phyloP scores from a whole-genome alignment of 2,888 invertebrate genomes.

The Eilema depressum region DNA sequence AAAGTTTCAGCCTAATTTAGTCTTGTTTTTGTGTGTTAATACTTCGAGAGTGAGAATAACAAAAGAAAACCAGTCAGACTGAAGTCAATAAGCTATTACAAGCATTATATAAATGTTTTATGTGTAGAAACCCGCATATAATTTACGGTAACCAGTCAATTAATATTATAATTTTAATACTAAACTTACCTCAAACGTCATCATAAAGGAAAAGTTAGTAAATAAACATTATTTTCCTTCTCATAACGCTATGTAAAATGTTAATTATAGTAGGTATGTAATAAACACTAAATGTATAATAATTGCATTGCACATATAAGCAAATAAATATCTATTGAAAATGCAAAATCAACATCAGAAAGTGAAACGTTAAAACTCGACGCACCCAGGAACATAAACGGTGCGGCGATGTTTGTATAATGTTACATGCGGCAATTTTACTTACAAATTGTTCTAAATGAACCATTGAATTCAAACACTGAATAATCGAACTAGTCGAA shows the following conservation, averaged over 20 bases:
- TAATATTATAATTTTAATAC: neutral
- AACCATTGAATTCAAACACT: neutral
- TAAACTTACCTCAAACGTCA: neutral
- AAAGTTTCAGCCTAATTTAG: neutral
- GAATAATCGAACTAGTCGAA: constrained; percentile 3
- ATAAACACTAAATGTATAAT: neutral
- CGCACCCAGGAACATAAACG: constrained; percentile 8
- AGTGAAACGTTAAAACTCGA: constrained; percentile 7
- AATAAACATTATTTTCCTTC: constrained; percentile 4
- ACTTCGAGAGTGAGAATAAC: neutral
- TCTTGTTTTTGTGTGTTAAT: neutral
- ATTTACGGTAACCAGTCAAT: neutral
- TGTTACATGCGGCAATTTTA: constrained; percentile 15
- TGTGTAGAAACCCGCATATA: neutral
- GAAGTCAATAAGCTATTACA: neutral
- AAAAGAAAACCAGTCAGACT: neutral
- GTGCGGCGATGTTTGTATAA: constrained; percentile 20
- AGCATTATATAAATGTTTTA: neutral
- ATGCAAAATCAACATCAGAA: neutral
- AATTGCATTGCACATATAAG: no score
- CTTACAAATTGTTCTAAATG: constrained; percentile 17
- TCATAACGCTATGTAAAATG: neutral
- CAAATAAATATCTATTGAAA: constrained; percentile 4
- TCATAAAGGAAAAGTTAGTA: neutral
- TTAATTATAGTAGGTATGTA: neutral